Evolutionary conservation across 2,888 invertebrate genomes (phyloP).

Genomic region (Trimorus sp.): DNA sequence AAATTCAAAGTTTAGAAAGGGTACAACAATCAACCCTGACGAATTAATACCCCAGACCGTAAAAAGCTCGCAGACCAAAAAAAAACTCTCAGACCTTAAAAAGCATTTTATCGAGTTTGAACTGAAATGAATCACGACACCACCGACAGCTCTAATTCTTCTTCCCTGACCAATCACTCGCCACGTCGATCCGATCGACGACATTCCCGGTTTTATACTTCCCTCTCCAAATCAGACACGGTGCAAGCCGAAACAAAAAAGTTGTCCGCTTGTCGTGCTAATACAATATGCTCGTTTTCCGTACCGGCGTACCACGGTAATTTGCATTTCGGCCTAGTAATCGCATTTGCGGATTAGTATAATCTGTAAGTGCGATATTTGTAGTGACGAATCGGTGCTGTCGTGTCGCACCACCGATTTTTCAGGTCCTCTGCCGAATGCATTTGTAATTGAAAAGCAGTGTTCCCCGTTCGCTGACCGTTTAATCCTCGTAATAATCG

Average conservation of each 20-base stretch:
- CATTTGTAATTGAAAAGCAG: slow-evolving; percentile 62
- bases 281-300: slow-evolving; percentile 54
- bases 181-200: background rate
- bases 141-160: no score
- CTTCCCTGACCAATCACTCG: no score
- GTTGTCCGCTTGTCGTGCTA: slow-evolving; percentile 12
- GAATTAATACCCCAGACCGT: no score
- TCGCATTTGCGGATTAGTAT: slow-evolving; percentile 58
- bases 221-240: background rate
- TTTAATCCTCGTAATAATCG: background rate
- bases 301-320: slow-evolving; percentile 28
- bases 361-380: slow-evolving; percentile 59
- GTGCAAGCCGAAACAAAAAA: slow-evolving; percentile 22
- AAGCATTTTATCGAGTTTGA: no score
- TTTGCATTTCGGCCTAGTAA: slow-evolving; percentile 53
- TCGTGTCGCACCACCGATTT: slow-evolving; percentile 46
- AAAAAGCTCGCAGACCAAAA: no score
- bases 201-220: slow-evolving; percentile 14
- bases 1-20: no score
- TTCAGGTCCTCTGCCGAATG: slow-evolving; percentile 35
- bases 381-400: slow-evolving; percentile 44
- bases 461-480: slow-evolving; percentile 27
- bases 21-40: no score
- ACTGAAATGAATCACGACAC: no score
- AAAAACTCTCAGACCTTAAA: no score